Evolutionary conservation across 2,888 invertebrate genomes (phyloP).

Genomic region (Lottia gigantea): DNA sequence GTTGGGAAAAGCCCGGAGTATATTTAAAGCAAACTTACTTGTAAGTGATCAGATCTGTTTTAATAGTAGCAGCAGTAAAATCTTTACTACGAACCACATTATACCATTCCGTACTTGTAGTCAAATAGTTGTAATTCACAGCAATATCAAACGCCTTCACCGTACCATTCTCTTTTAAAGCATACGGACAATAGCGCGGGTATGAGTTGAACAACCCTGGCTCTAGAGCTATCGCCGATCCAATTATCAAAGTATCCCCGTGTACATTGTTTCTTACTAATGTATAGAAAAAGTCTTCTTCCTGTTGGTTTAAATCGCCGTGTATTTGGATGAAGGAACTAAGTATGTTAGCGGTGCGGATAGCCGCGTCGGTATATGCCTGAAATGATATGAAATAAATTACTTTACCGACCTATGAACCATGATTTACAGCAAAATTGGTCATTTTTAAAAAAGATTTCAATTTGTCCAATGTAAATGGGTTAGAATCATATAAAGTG

Average conservation of each 20-base stretch:
- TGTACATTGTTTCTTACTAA: slow-evolving; percentile 60
- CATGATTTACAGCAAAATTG: no score
- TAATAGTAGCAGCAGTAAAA: slow-evolving; percentile 41
- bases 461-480: no score
- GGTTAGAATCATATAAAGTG: no score
- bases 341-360: slow-evolving; percentile 59
- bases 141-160: slow-evolving; percentile 56
- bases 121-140: slow-evolving; percentile 54
- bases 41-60: slow-evolving; percentile 43
- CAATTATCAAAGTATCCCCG: slow-evolving; percentile 52
- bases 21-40: slow-evolving; percentile 38
- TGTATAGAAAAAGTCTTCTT: slow-evolving; percentile 48
- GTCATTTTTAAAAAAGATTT: no score
- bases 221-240: slow-evolving; percentile 59
- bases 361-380: slow-evolving; percentile 52
- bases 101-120: slow-evolving; percentile 58
- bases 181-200: slow-evolving; percentile 54
- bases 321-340: slow-evolving; percentile 39
- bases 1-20: not conserved
- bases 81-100: slow-evolving; percentile 37
- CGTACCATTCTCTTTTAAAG: slow-evolving; percentile 41
- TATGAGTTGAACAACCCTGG: slow-evolving; percentile 35
- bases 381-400: not conserved
- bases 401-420: no score
- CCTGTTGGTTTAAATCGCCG: slow-evolving; percentile 34